Evolutionary conservation across 2,888 invertebrate genomes (phyloP), one percentile per base, ranked within the genome.

Genomic region (Allacma fusca): DNA sequence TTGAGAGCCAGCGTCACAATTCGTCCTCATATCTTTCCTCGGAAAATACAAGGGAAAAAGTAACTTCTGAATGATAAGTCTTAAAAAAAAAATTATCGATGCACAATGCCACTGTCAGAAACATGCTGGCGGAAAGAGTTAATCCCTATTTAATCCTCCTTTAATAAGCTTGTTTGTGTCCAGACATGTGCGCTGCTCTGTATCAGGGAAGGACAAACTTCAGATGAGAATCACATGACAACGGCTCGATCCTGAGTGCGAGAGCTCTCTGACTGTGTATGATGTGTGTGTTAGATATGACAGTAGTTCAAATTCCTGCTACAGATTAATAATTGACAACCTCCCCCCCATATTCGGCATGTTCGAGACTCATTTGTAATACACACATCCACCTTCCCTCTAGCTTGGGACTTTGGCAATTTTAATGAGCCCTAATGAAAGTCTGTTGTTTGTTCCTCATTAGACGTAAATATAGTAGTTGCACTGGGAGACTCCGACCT

Each of bases 81-180:
- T n/a, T n/a, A n/a, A n/a, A n/a, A n/a, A n/a, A n/a, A n/a, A n/a
- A 50, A 50, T 50, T 50, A 50, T 50, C 50, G 16, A 50, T 50
- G 5, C 50, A 50, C 5, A 50, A 16, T 50, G 50, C 50, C 16
- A 16, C 16, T 19, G 50, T 50, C 19, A 19, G 50, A 4, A 50
- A 50, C 19, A n/a, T 40, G 19, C 19, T 50, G 19, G 16, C 5
- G 4, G 19, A 50, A 50, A 13, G 50, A 16, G 50, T n/a, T 50
- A 50, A 50, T 50, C 50, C 50, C 9, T 50, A 50, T 19, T 50
- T 9, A 50, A 50, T 50, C 50, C 50, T 7, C 5, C n/a, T 50
- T 50, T 5, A 50, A 50, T 50, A 50, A 50, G 4, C 50, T 50
- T 5, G 19, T 50, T 16, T 50, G n/a, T 50, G 4, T 34, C 19